Base-by-base conservation (phyloP, 2,113 vertebrate species). In the Lophochroa leadbeateri region DNA sequence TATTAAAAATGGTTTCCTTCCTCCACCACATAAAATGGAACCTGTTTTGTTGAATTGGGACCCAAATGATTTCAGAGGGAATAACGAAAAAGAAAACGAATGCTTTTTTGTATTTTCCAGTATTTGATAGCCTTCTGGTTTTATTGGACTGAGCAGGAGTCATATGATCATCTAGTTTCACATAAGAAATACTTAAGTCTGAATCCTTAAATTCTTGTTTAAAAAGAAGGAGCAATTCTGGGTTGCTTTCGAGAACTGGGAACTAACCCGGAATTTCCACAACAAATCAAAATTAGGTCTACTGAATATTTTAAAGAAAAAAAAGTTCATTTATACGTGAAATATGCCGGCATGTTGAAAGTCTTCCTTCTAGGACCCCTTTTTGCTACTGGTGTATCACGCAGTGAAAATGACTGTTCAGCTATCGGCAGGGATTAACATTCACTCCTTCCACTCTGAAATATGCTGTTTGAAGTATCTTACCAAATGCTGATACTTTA, bases 391-490 rank as follows among this genome's bases (percentile, higher is more conserved):
- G 69, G 47, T 44, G 33, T 79, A 74, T 94, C 92, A 67, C 2
- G 7, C 52, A 91, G 71, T 72, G 64, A 80, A 93, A 94, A 96
- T 95, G 63, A 63, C 77, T 53, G 33, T 85, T 90, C 92, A 92
- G 86, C 84, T 87, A 7, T 82, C 3, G 7, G 70, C 89, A 75
- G 91, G 68, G 86, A 94, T 95, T 90, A 89, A 63, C 71, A 46
- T 91, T 93, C 33, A 17, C 88, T 77, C 39, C 76, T 95, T 96
- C 43, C 87, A 80, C 84, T 95, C 95, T 74, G 83, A 96, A 95
- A 91, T 67, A 67, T 2, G 29, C 50, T 85, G 52, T 94, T 94
- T 94, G 91, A 94, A 82, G 86, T 92, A 70, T 64, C 71, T 88
- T 82, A 86, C 78, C 43, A 84, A 90, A 88, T 83, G 52, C 61